Percentiles rank a stretch among this genome's conserved stretches.
Evolutionary conservation across 2,113 vertebrate species (phyloP).

Genomic region (Epinephelus fuscoguttatus): DNA sequence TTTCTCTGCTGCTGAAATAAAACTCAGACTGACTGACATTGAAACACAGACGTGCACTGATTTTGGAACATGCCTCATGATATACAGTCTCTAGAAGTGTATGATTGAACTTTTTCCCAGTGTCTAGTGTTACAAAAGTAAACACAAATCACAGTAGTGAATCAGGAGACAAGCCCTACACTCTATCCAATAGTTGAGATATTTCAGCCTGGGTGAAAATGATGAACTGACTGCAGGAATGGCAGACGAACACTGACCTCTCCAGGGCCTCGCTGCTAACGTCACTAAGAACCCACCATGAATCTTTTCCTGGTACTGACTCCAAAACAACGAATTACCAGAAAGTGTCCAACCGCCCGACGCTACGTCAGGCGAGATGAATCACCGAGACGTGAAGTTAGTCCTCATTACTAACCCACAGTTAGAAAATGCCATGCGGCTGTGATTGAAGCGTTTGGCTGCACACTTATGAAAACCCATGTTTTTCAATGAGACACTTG

Average conservation of each 20-base stretch:
- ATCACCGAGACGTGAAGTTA: constrained; percentile 38
- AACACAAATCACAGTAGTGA: too few relatives aligned
- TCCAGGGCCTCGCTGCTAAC: background rate
- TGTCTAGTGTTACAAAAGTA: too few relatives aligned
- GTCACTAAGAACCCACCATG: background rate
- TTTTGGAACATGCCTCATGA: too few relatives aligned
- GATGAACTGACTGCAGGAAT: background rate
- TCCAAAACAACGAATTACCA: constrained; percentile 7
- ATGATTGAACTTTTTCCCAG: too few relatives aligned
- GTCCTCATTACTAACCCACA: constrained; percentile 42
- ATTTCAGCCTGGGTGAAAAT: background rate
- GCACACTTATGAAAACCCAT: constrained; percentile 74
- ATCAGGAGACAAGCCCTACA: too few relatives aligned
- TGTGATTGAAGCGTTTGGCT: constrained; percentile 66
- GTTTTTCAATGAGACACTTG: constrained; percentile 82
- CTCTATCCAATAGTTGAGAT: background rate
- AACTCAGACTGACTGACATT: too few relatives aligned
- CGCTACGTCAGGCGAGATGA: background rate
- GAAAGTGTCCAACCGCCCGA: background rate
- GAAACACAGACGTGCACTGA: too few relatives aligned
- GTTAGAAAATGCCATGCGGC: constrained; percentile 36
- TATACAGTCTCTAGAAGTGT: too few relatives aligned
- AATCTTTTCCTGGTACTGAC: constrained; percentile 6
- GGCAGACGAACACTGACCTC: background rate
- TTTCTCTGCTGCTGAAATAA: too few relatives aligned